Conservation (phyloP, 2,888 invertebrate species). For the Iselma pallidipennis region DNA sequence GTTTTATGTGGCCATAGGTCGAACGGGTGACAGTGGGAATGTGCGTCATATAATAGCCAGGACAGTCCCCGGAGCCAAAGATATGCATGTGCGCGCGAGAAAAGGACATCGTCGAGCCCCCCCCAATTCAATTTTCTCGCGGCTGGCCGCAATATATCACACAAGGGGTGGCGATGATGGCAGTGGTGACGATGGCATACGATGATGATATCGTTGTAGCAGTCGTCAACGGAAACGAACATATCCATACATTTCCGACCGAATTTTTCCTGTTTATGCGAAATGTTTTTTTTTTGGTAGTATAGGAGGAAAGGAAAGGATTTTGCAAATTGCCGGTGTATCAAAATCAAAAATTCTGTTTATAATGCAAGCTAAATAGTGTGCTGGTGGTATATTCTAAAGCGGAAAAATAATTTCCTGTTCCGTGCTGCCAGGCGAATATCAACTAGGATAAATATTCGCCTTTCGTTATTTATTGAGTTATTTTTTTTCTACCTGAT, state of each 20-base stretch:
- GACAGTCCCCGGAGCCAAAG: constrained; percentile 37
- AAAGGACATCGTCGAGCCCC: constrained; percentile 38
- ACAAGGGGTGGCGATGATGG: constrained; percentile 27
- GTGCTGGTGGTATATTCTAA: constrained; percentile 45
- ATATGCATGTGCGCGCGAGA: constrained; percentile 36
- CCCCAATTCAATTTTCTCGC: constrained; percentile 43
- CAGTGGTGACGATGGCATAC: neutral
- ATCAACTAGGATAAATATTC: constrained; percentile 47
- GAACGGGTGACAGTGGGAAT: constrained; percentile 37
- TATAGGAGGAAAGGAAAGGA: neutral
- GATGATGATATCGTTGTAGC: no score
- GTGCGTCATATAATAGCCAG: constrained; percentile 42
- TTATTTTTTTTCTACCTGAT: constrained; percentile 13
- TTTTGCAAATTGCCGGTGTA: neutral
- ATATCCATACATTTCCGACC: no score
- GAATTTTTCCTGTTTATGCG: no score
- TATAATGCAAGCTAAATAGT: constrained; percentile 43
- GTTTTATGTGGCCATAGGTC: constrained; percentile 39
- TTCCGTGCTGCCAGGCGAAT: constrained; percentile 43
- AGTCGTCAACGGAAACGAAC: neutral
- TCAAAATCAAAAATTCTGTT: constrained; percentile 32
- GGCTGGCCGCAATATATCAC: constrained; percentile 42
- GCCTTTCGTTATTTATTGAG: constrained; percentile 39
- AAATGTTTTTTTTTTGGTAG: no score
- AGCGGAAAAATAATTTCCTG: constrained; percentile 50